Conservation (phyloP, 2,797 vertebrate species). For the Rhodeus uyekii region DNA sequence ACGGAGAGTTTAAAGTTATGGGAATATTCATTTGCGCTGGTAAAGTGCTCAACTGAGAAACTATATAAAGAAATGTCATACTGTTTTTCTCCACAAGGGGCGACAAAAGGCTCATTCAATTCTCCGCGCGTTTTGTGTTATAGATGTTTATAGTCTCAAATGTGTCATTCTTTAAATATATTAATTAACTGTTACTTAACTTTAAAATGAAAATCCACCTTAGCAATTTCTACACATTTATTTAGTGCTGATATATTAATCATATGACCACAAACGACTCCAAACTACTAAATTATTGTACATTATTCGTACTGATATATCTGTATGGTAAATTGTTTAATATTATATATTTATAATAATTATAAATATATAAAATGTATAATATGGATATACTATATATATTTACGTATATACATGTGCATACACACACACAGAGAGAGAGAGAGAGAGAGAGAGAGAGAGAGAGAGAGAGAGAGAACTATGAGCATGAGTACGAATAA, state of each 20-base stretch:
- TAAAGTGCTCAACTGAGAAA: not conserved
- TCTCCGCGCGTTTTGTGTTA: not conserved
- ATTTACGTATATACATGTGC: too few species aligned
- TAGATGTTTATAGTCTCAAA: not conserved
- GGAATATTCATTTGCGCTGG: not conserved
- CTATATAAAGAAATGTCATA: not conserved
- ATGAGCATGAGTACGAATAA: too few species aligned
- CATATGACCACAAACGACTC: not conserved
- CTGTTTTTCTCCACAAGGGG: not conserved
- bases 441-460: too few species aligned
- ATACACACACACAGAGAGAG: too few species aligned
- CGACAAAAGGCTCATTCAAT: not conserved
- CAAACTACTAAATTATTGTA: too few species aligned
- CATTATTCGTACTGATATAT: too few species aligned
- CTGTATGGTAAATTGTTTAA: too few species aligned
- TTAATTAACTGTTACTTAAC: not conserved
- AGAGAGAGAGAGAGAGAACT: too few species aligned
- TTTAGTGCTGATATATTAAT: not conserved
- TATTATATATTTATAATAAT: too few species aligned
- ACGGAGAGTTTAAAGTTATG: not conserved
- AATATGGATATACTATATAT: too few species aligned
- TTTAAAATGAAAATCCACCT: not conserved
- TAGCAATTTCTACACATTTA: not conserved
- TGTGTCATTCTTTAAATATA: not conserved
- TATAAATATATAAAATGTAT: too few species aligned